Conservation (phyloP, 2,113 vertebrate species). For the Callaeas wilsoni region DNA sequence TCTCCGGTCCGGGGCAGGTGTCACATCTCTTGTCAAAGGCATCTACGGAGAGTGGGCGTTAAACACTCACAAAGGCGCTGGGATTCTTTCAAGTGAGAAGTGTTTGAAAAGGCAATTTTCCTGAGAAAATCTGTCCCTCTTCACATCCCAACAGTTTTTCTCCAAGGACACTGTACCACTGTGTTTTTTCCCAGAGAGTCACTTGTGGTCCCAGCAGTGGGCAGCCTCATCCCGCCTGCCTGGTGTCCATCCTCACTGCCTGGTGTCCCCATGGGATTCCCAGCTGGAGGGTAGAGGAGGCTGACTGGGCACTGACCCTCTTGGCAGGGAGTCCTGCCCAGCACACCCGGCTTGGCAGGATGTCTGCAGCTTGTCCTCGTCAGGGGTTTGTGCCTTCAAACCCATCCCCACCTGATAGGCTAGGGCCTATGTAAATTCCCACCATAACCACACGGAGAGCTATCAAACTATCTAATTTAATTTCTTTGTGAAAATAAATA, state of each 20-base stretch:
- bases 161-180: neutral
- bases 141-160: neutral
- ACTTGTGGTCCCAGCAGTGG: neutral
- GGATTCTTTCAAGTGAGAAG: neutral
- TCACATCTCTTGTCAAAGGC: neutral
- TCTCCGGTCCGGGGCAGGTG: neutral
- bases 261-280: neutral
- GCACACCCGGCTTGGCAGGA: neutral
- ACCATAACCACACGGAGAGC: conserved; percentile 61
- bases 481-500: conserved; percentile 73
- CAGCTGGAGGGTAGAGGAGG: neutral
- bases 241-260: neutral
- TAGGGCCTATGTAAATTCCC: conserved; percentile 45
- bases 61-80: neutral
- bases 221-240: neutral
- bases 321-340: neutral
- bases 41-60: neutral
- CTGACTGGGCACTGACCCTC: neutral
- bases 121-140: neutral
- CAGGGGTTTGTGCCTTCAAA: neutral
- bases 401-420: neutral
- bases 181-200: neutral
- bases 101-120: neutral
- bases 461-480: conserved; percentile 74
- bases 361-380: neutral